Base-by-base conservation (phyloP, 2,797 vertebrate species). In the Takifugu ocellatus region DNA sequence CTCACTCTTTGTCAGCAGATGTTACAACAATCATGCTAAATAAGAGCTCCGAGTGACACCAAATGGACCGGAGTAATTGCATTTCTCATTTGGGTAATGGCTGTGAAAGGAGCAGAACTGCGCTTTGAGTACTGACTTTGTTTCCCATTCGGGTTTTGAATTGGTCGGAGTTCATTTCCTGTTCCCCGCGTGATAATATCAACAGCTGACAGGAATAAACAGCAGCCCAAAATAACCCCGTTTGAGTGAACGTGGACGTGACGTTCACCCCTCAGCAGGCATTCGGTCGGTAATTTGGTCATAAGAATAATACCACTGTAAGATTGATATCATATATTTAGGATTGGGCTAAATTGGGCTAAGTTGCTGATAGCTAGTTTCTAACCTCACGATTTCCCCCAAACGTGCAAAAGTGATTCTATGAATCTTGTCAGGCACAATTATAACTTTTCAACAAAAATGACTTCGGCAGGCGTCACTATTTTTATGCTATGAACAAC, bases 1-100 rank as follows among this genome's bases (percentile, higher is more conserved):
- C 65, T 52, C 29, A 21, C 24, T 47, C 17, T 25, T 59, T 60
- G 52, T 63, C 55, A 51, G 51, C 72, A 78, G 65, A 74, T 64
- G 61, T 55, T 59, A 15, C 9, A 44, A 25, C 64, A 54, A 70
- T 54, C 54, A 66, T 54, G n/a, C 61, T 54, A 51, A 68, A 64
- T 60, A 61, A 43, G 4, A 5, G 24, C 25, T 68, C 57, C 33
- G 24, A 17, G 26, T 50, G 31, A 50, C 49, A 56, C 59, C 47
- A 56, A 72, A 78, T 49, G 15, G 53, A 49, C 52, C 25, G 36
- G 14, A 42, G 47, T 68, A 61, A 73, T 68, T 75, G 55, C 1
- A 56, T 17, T 53, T 65, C 55, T 72, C 42, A 66, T 72, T 65
- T 54, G 42, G 49, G 3, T 48, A 50, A 63, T 57, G 57, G 52